Base-by-base conservation (phyloP, 2,888 invertebrate genomes). In the Rotaria macrura region DNA sequence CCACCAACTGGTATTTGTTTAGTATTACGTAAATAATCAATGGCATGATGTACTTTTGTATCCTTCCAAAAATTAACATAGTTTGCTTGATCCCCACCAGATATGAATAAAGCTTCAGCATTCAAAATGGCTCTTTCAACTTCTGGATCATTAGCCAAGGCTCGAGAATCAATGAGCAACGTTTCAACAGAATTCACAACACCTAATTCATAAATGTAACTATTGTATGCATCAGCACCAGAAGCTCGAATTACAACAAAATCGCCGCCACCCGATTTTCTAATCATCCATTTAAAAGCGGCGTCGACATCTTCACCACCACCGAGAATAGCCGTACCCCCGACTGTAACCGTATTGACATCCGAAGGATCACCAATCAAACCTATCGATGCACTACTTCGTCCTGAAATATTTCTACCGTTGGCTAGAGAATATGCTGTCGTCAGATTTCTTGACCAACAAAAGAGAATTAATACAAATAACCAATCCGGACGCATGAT, bases 61-160 rank as follows among this genome's bases (percentile, higher is more conserved):
- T 84, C 29, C 25, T 85, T 57, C 84, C 84, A 84, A 43, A 65
- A 74, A 29, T 84, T 72, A 34, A 84, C 65, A 47, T 84, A 85
- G 54, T 74, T 72, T 34, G 65, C 49, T 65, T 85, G 85, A 65
- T 85, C 85, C 52, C 85, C 85, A 38, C 85, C 85, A 38, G 65
- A 14, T 20, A 65, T 65, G 43, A 85, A 85, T 17, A 85, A 17
- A 34, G 84, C 84, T 34, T 85, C 85, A 0, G 85, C 85, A 65
- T 84, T 79, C 14, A 54, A 43, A 20, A 85, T 65, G 34, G 84
- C 84, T n/a, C 34, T 47, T 40, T 49, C 84, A n/a, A 85, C 84
- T 65, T 65, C 49, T 23, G 49, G 25, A 74, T 79, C 65, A 52
- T 85, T 54, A 4, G 85, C 85, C 14, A 85, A 23, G 1, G 52